phyloP scores from a whole-genome alignment of 2,888 invertebrate species.

The Phragmatobia fuliginosa region DNA sequence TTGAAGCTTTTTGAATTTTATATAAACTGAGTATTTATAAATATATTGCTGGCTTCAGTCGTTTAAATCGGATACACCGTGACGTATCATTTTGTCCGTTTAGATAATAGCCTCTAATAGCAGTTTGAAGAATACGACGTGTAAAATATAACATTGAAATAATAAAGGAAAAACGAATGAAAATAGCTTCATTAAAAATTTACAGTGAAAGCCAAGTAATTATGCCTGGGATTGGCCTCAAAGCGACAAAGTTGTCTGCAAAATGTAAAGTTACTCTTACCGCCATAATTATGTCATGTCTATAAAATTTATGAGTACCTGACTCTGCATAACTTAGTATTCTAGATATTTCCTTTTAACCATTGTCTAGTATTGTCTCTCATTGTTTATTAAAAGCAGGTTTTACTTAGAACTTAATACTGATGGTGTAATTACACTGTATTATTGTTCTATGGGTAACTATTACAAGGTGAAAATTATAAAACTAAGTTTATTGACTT shows the following conservation, averaged over 20 bases:
- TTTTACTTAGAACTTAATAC: background rate
- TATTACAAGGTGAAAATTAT: background rate
- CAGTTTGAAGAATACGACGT: background rate
- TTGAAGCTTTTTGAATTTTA: background rate
- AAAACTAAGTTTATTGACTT: background rate
- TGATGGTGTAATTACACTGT: background rate
- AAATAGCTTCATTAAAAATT: conserved; percentile 11
- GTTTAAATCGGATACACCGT: background rate
- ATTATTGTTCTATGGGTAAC: background rate
- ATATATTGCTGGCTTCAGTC: background rate
- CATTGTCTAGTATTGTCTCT: background rate
- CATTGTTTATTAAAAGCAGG: background rate
- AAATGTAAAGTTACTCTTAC: conserved; percentile 6
- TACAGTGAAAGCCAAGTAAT: conserved; percentile 13
- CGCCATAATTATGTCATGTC: conserved; percentile 21
- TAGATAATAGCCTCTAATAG: background rate
- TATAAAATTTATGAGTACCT: conserved; percentile 40
- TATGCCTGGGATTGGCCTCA: conserved; percentile 1
- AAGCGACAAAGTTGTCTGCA: conserved; percentile 5
- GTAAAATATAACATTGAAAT: background rate
- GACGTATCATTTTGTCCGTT: background rate
- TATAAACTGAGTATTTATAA: background rate
- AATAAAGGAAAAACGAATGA: background rate
- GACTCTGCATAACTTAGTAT: conserved; percentile 6
- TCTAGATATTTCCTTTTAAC: background rate